Evolutionary conservation across 2,113 vertebrate species (phyloP).

Genomic region (Scomber colias): DNA sequence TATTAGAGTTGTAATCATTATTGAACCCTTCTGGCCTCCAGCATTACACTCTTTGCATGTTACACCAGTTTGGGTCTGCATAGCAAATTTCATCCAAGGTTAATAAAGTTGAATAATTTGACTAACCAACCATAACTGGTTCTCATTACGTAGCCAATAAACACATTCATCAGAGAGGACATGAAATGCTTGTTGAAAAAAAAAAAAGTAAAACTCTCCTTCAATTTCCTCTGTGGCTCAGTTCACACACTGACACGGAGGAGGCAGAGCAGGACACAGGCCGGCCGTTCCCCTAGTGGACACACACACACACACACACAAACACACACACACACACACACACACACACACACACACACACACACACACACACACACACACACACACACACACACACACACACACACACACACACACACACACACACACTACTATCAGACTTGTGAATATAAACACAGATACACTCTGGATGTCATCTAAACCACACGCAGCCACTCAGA

Average conservation of each 20-base stretch:
- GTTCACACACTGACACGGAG: conserved; percentile 30
- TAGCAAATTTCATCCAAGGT: conserved; percentile 90
- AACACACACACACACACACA: no score
- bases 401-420: conserved; percentile 8
- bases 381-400: conserved; percentile 25
- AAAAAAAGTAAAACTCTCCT: conserved; percentile 60
- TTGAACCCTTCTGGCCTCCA: conserved; percentile 88
- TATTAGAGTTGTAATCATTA: conserved; percentile 90
- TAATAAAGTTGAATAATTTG: conserved; percentile 97
- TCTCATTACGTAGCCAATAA: conserved; percentile 93
- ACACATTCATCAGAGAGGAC: conserved; percentile 92
- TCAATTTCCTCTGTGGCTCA: conserved; percentile 48
- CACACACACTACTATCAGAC: conserved; percentile 37
- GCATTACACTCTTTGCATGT: conserved; percentile 88
- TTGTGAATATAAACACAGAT: conserved; percentile 58
- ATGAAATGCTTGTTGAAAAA: conserved; percentile 82
- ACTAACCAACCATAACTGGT: conserved; percentile 93
- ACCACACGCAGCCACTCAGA: conserved; percentile 64
- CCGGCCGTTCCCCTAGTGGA: conserved; percentile 1
- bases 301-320: conserved; percentile 26
- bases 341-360: no score
- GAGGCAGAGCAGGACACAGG: conserved; percentile 27
- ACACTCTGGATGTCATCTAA: conserved; percentile 67
- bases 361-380: conserved; percentile 25
- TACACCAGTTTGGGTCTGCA: conserved; percentile 90